These are phyloP conservation scores for Vimba vimba DNA, from an alignment of 2,113 vertebrate genomes.

Conservation along the genomic window DNA sequence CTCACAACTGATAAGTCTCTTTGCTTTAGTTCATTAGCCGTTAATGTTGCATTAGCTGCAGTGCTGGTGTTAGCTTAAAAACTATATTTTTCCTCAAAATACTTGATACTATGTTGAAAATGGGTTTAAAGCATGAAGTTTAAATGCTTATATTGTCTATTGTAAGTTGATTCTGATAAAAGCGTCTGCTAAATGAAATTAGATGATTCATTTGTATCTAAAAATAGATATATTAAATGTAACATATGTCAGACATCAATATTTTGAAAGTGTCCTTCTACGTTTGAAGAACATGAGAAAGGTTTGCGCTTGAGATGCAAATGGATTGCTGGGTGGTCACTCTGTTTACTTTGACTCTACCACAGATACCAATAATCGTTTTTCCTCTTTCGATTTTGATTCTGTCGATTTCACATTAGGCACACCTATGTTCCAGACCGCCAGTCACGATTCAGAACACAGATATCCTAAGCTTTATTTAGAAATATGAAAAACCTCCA, in stretches of 20 bases:
- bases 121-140: not conserved
- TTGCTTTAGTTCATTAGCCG: not conserved
- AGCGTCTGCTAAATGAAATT: not conserved
- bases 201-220: no score
- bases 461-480: slow-evolving; percentile 66
- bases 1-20: slow-evolving; percentile 40
- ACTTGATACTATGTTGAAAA: not conserved
- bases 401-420: not conserved
- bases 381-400: slow-evolving; percentile 27
- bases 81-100: not conserved
- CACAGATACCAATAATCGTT: slow-evolving; percentile 52
- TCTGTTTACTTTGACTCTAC: slow-evolving; percentile 56
- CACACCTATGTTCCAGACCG: slow-evolving; percentile 42
- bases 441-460: slow-evolving; percentile 64
- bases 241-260: not conserved
- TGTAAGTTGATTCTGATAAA: not conserved
- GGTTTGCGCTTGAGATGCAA: not conserved
- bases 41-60: not conserved
- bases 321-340: slow-evolving; percentile 27
- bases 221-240: not conserved
- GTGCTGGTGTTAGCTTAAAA: not conserved
- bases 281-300: slow-evolving; percentile 13
- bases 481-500: slow-evolving; percentile 49
- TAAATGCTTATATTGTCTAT: not conserved
- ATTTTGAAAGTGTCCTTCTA: not conserved